Conservation (phyloP, 1,140 invertebrate species). For the Drosophila bocki region DNA sequence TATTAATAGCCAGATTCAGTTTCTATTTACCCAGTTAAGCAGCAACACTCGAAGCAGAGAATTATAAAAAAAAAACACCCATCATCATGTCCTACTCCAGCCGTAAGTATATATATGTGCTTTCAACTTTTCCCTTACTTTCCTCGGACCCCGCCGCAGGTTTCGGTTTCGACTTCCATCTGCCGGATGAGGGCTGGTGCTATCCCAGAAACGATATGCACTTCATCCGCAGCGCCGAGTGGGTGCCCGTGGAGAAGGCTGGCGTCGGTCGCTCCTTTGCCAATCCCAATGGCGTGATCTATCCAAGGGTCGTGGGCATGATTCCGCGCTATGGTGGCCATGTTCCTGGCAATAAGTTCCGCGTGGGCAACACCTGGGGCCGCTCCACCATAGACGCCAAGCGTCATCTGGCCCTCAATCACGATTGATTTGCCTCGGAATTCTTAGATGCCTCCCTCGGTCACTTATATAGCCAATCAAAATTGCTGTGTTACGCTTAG, state of each 20-base stretch:
- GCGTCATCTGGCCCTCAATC: conserved; percentile 86
- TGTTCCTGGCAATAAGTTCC: conserved; percentile 88
- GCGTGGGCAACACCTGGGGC: conserved; percentile 90
- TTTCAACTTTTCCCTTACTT: background rate
- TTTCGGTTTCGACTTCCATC: conserved; percentile 64
- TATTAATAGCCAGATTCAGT: conserved; percentile 39
- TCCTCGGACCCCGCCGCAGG: conserved; percentile 16
- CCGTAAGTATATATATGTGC: conserved; percentile 44
- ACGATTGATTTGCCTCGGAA: conserved; percentile 29
- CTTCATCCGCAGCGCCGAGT: conserved; percentile 87
- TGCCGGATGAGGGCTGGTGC: conserved; percentile 69
- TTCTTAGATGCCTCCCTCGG: background rate
- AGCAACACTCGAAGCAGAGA: conserved; percentile 24
- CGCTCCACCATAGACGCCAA: conserved; percentile 89
- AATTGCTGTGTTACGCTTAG: conserved; percentile 52
- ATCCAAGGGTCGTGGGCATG: conserved; percentile 89
- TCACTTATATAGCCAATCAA: conserved; percentile 17
- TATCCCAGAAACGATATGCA: conserved; percentile 89
- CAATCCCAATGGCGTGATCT: conserved; percentile 87
- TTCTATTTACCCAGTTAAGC: conserved; percentile 39
- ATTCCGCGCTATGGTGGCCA: conserved; percentile 91
- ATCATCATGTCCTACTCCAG: conserved; percentile 62
- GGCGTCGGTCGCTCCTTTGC: conserved; percentile 81
- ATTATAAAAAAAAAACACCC: conserved; percentile 1
- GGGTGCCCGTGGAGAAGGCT: conserved; percentile 87